Conservation (phyloP, 2,888 invertebrate species). For the Adelognathus sp. region DNA sequence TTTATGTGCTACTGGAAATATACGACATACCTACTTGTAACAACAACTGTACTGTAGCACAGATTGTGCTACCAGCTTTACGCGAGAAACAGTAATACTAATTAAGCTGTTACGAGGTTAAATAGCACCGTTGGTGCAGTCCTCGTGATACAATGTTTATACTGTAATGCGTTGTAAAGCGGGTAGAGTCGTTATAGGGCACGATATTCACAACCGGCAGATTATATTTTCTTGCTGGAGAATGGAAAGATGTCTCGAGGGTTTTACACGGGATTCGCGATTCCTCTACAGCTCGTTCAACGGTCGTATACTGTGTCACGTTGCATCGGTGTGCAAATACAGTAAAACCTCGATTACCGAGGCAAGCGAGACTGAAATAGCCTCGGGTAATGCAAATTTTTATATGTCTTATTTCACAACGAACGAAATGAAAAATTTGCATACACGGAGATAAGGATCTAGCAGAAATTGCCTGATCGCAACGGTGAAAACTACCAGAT, state of each 20-base stretch:
- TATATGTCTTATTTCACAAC: no score
- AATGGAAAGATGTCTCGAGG: background rate
- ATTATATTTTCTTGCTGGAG: background rate
- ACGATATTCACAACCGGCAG: background rate
- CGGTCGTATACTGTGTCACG: background rate
- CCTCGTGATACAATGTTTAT: background rate
- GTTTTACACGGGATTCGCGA: background rate
- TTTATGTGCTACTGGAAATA: background rate
- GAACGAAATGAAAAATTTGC: no score
- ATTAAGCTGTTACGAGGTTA: slow-evolving; percentile 7
- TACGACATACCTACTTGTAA: no score
- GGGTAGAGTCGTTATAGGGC: background rate
- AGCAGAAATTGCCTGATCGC: no score
- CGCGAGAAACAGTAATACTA: background rate
- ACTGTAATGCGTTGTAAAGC: background rate
- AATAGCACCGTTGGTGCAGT: background rate
- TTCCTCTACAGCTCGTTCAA: background rate
- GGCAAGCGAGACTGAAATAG: no score
- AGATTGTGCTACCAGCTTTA: background rate
- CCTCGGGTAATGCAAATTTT: no score
- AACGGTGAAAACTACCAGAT: no score
- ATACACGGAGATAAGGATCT: no score
- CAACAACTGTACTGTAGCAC: no score
- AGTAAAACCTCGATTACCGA: no score
- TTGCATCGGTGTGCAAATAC: no score